Percentiles rank a stretch among this genome's conserved stretches.
Evolutionary conservation across 2,113 vertebrate genomes (phyloP).

Genomic region (Gymnarchus niloticus): DNA sequence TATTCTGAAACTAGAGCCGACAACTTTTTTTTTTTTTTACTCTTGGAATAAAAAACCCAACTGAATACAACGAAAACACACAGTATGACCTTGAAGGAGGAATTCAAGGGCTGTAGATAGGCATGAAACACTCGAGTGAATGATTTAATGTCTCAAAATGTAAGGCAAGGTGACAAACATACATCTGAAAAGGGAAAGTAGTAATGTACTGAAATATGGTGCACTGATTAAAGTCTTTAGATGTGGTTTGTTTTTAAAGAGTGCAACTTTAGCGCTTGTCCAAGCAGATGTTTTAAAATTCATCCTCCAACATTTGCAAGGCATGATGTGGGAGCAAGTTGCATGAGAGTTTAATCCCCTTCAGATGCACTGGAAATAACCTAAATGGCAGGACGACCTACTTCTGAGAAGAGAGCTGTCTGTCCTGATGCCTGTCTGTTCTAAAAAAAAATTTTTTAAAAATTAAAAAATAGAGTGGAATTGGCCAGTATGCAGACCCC

Average conservation of each 20-base stretch:
- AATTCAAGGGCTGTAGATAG: background rate
- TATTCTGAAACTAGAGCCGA: too few relatives aligned
- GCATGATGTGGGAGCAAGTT: background rate
- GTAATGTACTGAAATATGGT: background rate
- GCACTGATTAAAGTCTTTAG: too few relatives aligned
- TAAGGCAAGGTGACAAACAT: background rate
- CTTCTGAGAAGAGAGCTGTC: background rate
- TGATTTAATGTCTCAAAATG: background rate
- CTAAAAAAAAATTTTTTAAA: too few relatives aligned
- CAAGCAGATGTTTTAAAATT: background rate
- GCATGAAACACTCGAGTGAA: background rate
- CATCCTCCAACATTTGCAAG: background rate
- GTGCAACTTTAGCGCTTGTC: background rate
- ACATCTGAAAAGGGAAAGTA: background rate
- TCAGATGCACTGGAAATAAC: background rate
- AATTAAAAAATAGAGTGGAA: too few relatives aligned
- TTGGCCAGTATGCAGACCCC: too few relatives aligned
- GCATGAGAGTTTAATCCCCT: background rate
- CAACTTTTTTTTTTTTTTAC: too few relatives aligned
- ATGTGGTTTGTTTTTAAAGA: background rate
- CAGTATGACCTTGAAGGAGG: background rate
- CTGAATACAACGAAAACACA: background rate
- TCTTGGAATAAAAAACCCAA: background rate
- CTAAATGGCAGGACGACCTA: background rate
- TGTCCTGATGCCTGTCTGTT: background rate